Conservation (phyloP, 2,113 vertebrate genomes). For the Strigops habroptila region DNA sequence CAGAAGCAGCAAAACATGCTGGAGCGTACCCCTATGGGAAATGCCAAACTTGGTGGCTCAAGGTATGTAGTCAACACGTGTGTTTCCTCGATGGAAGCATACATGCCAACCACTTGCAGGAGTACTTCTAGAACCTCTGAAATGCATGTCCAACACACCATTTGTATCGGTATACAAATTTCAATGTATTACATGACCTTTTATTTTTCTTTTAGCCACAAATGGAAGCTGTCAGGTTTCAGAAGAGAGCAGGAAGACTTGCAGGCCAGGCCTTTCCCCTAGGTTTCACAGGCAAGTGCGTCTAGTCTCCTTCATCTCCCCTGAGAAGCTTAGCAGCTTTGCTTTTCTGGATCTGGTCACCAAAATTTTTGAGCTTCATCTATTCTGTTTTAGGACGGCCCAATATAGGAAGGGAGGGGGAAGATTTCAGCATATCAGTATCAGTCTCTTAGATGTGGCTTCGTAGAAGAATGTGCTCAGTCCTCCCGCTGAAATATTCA, state of each 20-base stretch:
- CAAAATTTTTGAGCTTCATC: neutral
- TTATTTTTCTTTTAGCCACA: neutral
- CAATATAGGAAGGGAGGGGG: neutral
- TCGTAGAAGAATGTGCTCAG: neutral
- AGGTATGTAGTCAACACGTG: accelerated
- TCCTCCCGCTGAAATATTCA: neutral
- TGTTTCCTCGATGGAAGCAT: accelerated
- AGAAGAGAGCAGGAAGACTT: neutral
- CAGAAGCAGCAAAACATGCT: neutral
- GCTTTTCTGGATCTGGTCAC: neutral
- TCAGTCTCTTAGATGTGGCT: neutral
- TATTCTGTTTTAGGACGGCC: neutral
- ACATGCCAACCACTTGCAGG: neutral
- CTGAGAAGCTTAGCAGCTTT: neutral
- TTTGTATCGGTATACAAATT: neutral
- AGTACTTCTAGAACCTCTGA: neutral
- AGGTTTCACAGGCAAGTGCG: neutral
- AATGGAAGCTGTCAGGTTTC: neutral
- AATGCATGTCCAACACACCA: neutral
- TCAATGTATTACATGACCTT: neutral
- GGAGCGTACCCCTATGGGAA: neutral
- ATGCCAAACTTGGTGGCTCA: neutral
- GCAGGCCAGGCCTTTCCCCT: neutral
- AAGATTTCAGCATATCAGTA: neutral
- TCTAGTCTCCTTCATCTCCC: neutral